Base-by-base conservation (phyloP, 53 echinoderm and acorn worm species). In the Paracentrotus lividus region DNA sequence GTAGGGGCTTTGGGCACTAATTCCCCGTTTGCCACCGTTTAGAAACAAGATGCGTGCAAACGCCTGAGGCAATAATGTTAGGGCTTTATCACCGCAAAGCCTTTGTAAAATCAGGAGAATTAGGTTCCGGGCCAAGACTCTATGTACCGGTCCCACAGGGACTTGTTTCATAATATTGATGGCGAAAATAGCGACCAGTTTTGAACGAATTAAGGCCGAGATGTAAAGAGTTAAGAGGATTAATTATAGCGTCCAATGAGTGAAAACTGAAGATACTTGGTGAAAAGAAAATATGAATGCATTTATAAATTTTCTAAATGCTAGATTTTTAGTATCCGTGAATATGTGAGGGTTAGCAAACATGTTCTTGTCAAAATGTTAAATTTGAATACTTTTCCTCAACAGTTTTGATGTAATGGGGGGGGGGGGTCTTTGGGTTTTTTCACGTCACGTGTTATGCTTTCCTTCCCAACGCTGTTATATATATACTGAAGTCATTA, bases 21-120 rank as follows among this genome's bases (percentile, higher is more conserved):
- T 21, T 24, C 81, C 81, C 81, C 81, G 21, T 47, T 81, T 81
- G 81, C 81, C 47, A 81, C 81, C 81, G 81, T 81, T 81, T 81
- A 81, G 81, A 81, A 81, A 81, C 26, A 47, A n/a, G 81, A 81
- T 44, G 81, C 81, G 8, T 9, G 47, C 47, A 45, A 81, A 12
- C 47, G 81, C 81, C 81, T 45, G 45, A 3, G 81, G 81, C 42
- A 81, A 81, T 81, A 81, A 81, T 81, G 81, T 81, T 81, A 47
- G 81, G 47, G 44, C 47, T 81, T 81, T 81, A 81, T 81, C 44
- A 81, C 40, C 72, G 40, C 14, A 36, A 36, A 38, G 5, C 72
- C 40, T 81, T 81, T 81, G 81, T 81, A 27, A 47, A 81, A 81
- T 45, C 47, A 81, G 47, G 45, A 13, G 81, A 47, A 81, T 45